phyloP scores from a whole-genome alignment of 2,113 vertebrate species.

The Solea solea region DNA sequence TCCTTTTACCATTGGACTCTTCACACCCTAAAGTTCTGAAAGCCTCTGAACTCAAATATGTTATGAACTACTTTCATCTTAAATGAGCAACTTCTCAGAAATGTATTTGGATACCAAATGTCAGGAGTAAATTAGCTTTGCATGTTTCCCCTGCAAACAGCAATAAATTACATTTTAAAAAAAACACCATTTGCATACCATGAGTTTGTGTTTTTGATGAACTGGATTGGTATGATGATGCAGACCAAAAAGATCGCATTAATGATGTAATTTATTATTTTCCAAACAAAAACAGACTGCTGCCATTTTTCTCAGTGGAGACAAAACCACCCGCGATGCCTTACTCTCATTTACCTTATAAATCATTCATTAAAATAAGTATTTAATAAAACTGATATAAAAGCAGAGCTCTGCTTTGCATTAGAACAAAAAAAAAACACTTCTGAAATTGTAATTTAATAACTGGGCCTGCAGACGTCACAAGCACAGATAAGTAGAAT shows the following conservation, averaged over 20 bases:
- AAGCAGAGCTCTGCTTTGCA: constrained; percentile 11
- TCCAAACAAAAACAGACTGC: constrained; percentile 2
- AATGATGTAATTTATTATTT: constrained; percentile 35
- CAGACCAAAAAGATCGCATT: constrained; percentile 1
- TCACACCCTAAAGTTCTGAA: constrained; percentile 34
- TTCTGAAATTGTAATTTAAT: constrained; percentile 60
- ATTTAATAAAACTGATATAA: constrained; percentile 50
- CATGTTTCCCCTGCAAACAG: constrained; percentile 12
- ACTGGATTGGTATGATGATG: constrained; percentile 23
- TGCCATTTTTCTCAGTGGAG: constrained; percentile 32
- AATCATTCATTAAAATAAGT: constrained; percentile 39
- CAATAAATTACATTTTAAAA: constrained; percentile 12
- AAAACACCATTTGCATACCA: constrained; percentile 17
- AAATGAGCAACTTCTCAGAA: constrained; percentile 33
- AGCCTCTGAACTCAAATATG: constrained; percentile 55
- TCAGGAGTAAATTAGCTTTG: constrained; percentile 22
- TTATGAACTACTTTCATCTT: constrained; percentile 48
- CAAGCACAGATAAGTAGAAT: constrained; percentile 62
- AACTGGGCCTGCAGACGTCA: constrained; percentile 39
- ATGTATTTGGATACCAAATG: constrained; percentile 16
- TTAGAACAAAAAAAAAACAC: constrained; percentile 33
- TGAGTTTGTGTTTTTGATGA: constrained; percentile 16
- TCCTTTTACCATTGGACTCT: constrained; percentile 12
- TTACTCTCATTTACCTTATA: constrained; percentile 4
- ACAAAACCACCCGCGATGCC: constrained; percentile 5